These are phyloP conservation scores for Globodera ellingtonae DNA, from an alignment of 1,140 invertebrate species.

Conservation along the genomic window DNA sequence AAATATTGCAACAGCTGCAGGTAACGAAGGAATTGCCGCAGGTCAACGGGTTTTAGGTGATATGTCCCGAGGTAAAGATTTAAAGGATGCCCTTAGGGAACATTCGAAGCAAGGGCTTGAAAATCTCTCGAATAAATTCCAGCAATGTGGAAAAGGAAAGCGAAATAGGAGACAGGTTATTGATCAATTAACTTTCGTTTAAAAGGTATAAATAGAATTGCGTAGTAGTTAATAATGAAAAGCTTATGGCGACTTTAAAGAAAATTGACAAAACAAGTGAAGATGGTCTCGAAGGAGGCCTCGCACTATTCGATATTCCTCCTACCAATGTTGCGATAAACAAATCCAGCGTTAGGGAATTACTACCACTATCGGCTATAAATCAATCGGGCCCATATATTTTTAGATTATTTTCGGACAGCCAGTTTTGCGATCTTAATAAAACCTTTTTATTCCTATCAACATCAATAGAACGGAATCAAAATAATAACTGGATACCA, in stretches of 20 bases:
- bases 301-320: not conserved
- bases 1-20: conserved; percentile 8
- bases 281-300: conserved; percentile 4
- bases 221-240: not conserved
- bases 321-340: conserved; percentile 12
- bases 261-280: conserved; percentile 14
- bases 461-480: not conserved
- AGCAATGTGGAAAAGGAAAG: conserved; percentile 18
- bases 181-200: conserved; percentile 3
- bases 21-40: conserved; percentile 1
- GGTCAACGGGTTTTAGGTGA: not conserved
- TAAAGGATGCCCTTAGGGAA: not conserved
- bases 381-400: conserved; percentile 1
- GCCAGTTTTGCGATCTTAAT: not conserved
- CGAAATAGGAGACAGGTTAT: no score
- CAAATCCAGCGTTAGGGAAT: not conserved
- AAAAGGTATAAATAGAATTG: not conserved
- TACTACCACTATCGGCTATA: conserved; percentile 1
- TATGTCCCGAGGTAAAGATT: not conserved
- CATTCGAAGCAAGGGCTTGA: not conserved
- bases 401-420: not conserved
- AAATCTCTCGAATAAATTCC: not conserved
- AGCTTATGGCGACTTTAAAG: not conserved
- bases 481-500: no score
- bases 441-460: not conserved